Evolutionary conservation across 2,113 vertebrate species (phyloP), one percentile per base, ranked within the genome.

Genomic region (Rhizomys pruinosus): DNA sequence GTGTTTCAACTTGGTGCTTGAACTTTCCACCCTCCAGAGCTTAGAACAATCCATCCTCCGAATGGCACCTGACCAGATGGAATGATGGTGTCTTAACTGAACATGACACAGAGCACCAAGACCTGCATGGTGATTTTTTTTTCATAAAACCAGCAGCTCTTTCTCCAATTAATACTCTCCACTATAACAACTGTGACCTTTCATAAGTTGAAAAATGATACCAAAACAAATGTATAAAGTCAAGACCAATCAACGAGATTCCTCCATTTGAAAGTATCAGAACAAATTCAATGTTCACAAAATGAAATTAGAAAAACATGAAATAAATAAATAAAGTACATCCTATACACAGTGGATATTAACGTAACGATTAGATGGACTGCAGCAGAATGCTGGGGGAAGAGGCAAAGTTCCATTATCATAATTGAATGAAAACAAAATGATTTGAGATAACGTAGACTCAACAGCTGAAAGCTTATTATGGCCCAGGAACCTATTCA

Each of bases 401-500:
- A 80, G 37, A 55, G 91, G 25, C 69, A 7, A 63, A 57, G 72
- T 44, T 84, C 44, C 52, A 29, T n/a, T n/a, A n/a, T n/a, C n/a
- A n/a, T 64, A 76, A 91, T 0, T 63, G 47, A 92, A 85, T 0
- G 29, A 52, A 79, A 80, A 77, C 39, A 80, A 88, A 87, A 89
- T 84, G 79, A 87, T 61, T 17, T 81, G 76, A 92, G 57, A 71
- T 71, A 87, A 91, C 23, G 47, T 7, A 34, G 71, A 84, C 44
- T 7, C 78, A 42, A 94, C 93, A 93, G 90, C 90, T 92, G 84
- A 97, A 95, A 71, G 87, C 69, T 85, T 90, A 95, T 79, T 92
- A 92, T 10, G 89, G 80, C 78, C 80, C 87, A 89, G 84, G 91
- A 13, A 3, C 52, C 84, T 69, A 80, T 59, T 87, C 95, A 91